Conservation (phyloP, 2,113 vertebrate genomes). For the Pollimyrus isidori region DNA sequence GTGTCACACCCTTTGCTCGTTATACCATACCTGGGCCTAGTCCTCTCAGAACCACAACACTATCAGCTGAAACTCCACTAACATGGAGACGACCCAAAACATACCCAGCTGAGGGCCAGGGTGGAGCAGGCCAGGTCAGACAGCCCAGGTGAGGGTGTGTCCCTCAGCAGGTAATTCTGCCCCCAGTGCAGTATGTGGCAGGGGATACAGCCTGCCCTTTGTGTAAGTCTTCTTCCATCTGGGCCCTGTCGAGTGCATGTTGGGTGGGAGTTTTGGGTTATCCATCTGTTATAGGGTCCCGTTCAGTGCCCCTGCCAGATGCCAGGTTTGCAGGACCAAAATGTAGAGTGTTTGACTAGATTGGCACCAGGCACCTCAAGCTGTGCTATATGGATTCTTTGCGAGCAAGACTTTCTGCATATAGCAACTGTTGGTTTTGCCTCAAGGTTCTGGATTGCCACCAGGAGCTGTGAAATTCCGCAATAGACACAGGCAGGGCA, state of each 20-base stretch:
- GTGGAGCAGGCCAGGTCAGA: neutral
- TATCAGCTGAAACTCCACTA: slow-evolving; percentile 82
- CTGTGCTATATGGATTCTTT: neutral
- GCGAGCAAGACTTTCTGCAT: neutral
- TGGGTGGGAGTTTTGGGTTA: neutral
- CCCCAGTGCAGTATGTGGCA: neutral
- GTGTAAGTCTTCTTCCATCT: neutral
- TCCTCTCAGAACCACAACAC: slow-evolving; percentile 86
- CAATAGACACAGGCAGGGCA: neutral
- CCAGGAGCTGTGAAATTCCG: neutral
- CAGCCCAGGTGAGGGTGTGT: neutral
- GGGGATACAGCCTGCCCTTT: neutral
- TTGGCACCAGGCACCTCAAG: neutral
- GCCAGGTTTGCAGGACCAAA: neutral
- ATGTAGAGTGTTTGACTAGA: neutral
- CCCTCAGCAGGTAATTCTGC: neutral
- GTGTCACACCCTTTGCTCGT: slow-evolving; percentile 88
- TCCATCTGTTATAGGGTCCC: neutral
- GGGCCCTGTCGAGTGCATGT: neutral
- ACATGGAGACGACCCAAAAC: slow-evolving; percentile 84
- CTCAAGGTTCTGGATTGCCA: neutral
- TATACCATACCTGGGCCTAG: slow-evolving; percentile 88
- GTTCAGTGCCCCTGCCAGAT: neutral
- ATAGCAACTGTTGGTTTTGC: neutral
- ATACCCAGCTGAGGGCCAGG: slow-evolving; percentile 69